A percentile compares a stretch with the other conserved stretches of the same genome.
phyloP scores from a whole-genome alignment of 2,113 vertebrate species.

The Scomber colias region DNA sequence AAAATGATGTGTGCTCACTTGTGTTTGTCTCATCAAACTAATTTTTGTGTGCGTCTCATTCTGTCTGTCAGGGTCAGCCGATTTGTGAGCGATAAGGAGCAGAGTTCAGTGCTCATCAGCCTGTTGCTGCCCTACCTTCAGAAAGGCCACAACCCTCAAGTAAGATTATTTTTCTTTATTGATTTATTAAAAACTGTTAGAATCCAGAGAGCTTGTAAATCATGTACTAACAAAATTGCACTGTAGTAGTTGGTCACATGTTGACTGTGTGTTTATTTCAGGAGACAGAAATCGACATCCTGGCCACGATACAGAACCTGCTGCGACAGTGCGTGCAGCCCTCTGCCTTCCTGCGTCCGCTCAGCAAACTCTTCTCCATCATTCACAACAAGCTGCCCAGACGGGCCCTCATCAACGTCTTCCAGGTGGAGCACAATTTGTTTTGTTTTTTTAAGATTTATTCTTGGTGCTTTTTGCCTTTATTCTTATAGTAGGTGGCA shows the following conservation, averaged over 20 bases:
- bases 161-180: constrained; percentile 56
- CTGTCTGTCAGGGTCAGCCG: constrained; percentile 88
- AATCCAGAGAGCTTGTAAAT: background rate
- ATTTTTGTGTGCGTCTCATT: background rate
- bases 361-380: constrained; percentile 92
- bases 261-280: constrained; percentile 63
- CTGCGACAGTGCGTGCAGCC: constrained; percentile 88
- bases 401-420: constrained; percentile 89
- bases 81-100: constrained; percentile 92
- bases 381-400: constrained; percentile 91
- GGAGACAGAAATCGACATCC: constrained; percentile 93
- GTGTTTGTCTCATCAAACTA: background rate
- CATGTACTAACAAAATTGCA: too few relatives aligned
- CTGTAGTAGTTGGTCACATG: too few relatives aligned
- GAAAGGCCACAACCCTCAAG: constrained; percentile 87
- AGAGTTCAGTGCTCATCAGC: constrained; percentile 91
- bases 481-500: too few relatives aligned
- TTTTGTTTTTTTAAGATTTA: too few relatives aligned
- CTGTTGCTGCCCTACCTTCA: constrained; percentile 93
- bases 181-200: too few relatives aligned
- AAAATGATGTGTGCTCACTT: background rate
- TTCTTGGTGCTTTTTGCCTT: too few relatives aligned
- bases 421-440: constrained; percentile 86
- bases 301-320: constrained; percentile 94
- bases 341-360: constrained; percentile 88